Base-by-base conservation (phyloP, 2,113 vertebrate genomes). In the Larimichthys crocea region DNA sequence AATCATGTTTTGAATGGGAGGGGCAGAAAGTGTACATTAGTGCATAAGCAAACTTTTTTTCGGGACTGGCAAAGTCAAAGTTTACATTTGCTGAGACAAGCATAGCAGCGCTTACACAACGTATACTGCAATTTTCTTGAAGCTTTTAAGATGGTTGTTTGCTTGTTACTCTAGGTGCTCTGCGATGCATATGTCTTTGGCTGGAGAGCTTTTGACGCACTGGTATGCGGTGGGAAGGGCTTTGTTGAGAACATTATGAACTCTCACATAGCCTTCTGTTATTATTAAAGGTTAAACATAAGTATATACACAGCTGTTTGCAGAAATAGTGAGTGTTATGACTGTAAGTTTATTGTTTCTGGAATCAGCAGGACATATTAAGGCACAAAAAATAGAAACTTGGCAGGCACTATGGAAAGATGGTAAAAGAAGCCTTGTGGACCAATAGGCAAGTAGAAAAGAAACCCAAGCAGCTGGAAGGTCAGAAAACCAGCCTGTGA, bases 71-170 rank as follows among this genome's bases (percentile, higher is more conserved):
- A 49, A 61, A 75, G 67, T 81, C 50, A 82, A 83, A 76, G 79
- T 82, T 82, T 70, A 48, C 40, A 83, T 83, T 91, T 77, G 82
- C 86, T 82, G 79, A 88, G 86, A 85, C 80, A 89, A 86, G 87
- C 83, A 80, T 8, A 65, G 80, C 70, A 66, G 74, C 74, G 65
- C 83, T 81, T 76, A 79, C 48, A 50, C 79, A 80, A 76, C 48
- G 24, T 68, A 74, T 55, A 31, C 9, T 65, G 59, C 80, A 60
- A 49, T 74, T 78, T 67, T 15, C 71, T 83, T 17, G 3, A 74
- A 74, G 78, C 73, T 88, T 81, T 78, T 69, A 79, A 71, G 67
- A 73, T 59, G 68, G 19, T 24, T 52, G 42, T 80, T 69, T 69
- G 31, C 70, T 84, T 76, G 66, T 91, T 83, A 62, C 81, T 78